Conservation (phyloP, 35 echinoderm and acorn worm genomes). For the Anneissia japonica region DNA sequence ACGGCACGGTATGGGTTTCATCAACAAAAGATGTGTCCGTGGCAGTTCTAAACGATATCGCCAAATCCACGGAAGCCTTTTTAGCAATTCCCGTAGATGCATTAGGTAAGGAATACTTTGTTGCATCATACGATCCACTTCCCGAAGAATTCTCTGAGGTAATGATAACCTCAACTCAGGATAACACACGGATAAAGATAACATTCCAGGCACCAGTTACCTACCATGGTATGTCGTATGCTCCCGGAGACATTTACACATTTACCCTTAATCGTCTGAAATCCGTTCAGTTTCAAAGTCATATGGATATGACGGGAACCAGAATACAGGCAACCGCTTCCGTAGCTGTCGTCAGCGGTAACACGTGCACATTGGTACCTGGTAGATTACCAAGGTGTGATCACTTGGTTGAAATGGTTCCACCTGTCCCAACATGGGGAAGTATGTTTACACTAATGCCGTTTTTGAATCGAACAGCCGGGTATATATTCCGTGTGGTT, state of each 20-base stretch:
- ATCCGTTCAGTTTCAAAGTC: constrained; percentile 63
- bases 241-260: constrained; percentile 38
- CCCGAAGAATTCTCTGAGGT: constrained; percentile 57
- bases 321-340: constrained; percentile 56
- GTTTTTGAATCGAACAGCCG: constrained; percentile 60
- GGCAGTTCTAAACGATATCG: constrained; percentile 45
- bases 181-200: constrained; percentile 55
- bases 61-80: constrained; percentile 70
- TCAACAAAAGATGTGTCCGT: constrained; percentile 51
- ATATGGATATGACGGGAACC: constrained; percentile 66
- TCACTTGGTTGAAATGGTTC: constrained; percentile 81
- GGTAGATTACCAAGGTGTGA: constrained; percentile 56
- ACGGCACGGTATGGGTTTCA: constrained; percentile 48
- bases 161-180: constrained; percentile 46
- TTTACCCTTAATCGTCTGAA: constrained; percentile 40
- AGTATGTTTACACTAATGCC: constrained; percentile 70
- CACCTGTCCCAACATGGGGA: constrained; percentile 61
- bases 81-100: constrained; percentile 65
- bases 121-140: constrained; percentile 72
- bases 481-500: constrained; percentile 72
- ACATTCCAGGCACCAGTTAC: constrained; percentile 10
- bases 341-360: constrained; percentile 56
- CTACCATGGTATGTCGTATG: constrained; percentile 30
- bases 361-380: constrained; percentile 65
- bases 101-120: constrained; percentile 64